Conservation (phyloP, 2,888 invertebrate species). For the Drepana falcataria region DNA sequence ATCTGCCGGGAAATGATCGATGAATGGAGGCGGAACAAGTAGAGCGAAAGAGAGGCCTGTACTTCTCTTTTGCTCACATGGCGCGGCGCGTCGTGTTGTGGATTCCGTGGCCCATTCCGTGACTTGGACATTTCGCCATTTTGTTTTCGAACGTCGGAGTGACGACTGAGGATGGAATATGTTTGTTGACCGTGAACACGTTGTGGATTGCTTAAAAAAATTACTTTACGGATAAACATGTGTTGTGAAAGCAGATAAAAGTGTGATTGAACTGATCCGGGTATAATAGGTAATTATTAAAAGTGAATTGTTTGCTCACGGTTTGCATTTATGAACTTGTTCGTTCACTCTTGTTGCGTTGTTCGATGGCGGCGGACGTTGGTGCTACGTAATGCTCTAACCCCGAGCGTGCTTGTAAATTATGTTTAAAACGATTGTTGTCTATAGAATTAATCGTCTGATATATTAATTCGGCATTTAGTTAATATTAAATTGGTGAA, state of each 20-base stretch:
- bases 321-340: too few species aligned
- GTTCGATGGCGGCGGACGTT: too few species aligned
- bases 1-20: neutral
- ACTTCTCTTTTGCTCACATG: slow-evolving; percentile 9
- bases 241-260: slow-evolving; percentile 5
- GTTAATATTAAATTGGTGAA: too few species aligned
- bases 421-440: too few species aligned
- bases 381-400: too few species aligned
- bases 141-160: slow-evolving; percentile 28
- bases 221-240: slow-evolving; percentile 4
- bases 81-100: slow-evolving; percentile 4
- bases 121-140: slow-evolving; percentile 24
- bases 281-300: neutral
- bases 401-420: too few species aligned
- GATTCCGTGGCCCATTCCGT: slow-evolving; percentile 5
- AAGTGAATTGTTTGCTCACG: too few species aligned
- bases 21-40: neutral
- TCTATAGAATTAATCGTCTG: too few species aligned
- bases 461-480: too few species aligned
- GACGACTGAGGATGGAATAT: slow-evolving; percentile 24
- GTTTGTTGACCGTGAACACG: slow-evolving; percentile 16
- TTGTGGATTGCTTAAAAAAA: slow-evolving; percentile 4
- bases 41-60: slow-evolving; percentile 13
- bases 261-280: neutral
- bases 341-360: too few species aligned